A percentile compares a stretch with the other conserved stretches of the same genome.
Conservation (phyloP, 2,888 invertebrate genomes). For the Zeuzera pyrina region DNA sequence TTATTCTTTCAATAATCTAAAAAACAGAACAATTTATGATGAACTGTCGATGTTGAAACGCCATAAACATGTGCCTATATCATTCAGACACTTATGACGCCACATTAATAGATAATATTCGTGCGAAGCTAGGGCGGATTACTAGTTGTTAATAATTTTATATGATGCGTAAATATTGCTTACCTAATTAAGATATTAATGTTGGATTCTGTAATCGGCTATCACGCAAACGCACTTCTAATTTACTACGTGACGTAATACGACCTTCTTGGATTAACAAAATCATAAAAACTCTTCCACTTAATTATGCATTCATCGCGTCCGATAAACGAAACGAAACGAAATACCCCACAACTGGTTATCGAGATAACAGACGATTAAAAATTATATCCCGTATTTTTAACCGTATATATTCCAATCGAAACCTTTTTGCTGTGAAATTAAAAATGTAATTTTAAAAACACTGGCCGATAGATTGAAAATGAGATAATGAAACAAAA, state of each 20-base stretch:
- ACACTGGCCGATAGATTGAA: conserved; percentile 44
- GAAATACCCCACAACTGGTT: conserved; percentile 66
- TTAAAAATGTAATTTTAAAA: conserved; percentile 34
- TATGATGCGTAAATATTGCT: too few relatives aligned
- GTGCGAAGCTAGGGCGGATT: too few relatives aligned
- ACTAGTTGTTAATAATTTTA: too few relatives aligned
- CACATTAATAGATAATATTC: too few relatives aligned
- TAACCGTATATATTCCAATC: conserved; percentile 26
- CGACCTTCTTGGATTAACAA: conserved; percentile 38
- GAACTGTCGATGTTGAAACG: too few relatives aligned
- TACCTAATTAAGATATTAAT: neutral
- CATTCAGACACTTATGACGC: too few relatives aligned
- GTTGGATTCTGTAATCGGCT: neutral
- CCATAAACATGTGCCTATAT: too few relatives aligned
- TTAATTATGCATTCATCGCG: conserved; percentile 69
- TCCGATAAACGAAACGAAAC: conserved; percentile 51
- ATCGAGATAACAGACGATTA: conserved; percentile 59
- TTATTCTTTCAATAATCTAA: too few relatives aligned
- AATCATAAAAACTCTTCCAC: conserved; percentile 60
- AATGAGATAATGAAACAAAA: conserved; percentile 57
- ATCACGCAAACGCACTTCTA: conserved; percentile 1
- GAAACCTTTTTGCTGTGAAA: conserved; percentile 36
- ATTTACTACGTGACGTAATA: conserved; percentile 14
- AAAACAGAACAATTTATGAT: too few relatives aligned
- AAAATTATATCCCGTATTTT: conserved; percentile 45